Evolutionary conservation across 2,888 invertebrate species (phyloP), one percentile per base, ranked within the genome.

Genomic region (Ichneumon xanthorius): DNA sequence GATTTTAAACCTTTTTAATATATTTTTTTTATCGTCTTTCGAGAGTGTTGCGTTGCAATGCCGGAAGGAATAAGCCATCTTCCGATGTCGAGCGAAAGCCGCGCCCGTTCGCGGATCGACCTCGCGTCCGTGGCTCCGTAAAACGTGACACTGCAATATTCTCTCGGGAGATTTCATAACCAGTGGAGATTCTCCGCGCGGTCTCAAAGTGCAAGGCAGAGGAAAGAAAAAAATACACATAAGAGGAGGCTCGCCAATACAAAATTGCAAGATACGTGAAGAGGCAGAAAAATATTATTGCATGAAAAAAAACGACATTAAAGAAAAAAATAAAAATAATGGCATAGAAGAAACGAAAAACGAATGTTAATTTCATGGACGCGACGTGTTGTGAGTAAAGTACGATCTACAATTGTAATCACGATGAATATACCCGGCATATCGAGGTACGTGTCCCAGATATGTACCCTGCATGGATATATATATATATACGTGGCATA

Each of bases 131-230:
- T 16, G 5, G 14, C 26, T 50, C 11, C 16, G 65, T 63, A 1
- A 14, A 58, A 22, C 58, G 63, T 53, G 53, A 65, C 37, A 53
- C 7, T 37, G 63, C 50, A 71, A 65, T 80, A 72, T 65, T n/a
- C 53, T 37, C 53, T n/a, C 37, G 48, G 70, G 72, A 80, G 30
- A 71, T 80, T 80, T 80, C 63, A 55, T 65, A 79, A 58, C 16
- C 22, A 11, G 19, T 5, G 14, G 55, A 76, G 11, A 37, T 58
- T 58, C 22, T 45, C 22, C 19, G 33, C 16, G 2, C 14, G 30
- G 45, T 58, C n/a, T 58, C 78, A 55, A 55, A 58, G 58, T 78
- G 61, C 30, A 71, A 50, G 48, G 30, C 0, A 22, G 9, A 16
- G 14, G 65, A 33, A 16, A 11, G 50, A 14, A 0, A 0, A 6